Conservation (phyloP, 2,797 vertebrate genomes). For the Sciurus vulgaris region DNA sequence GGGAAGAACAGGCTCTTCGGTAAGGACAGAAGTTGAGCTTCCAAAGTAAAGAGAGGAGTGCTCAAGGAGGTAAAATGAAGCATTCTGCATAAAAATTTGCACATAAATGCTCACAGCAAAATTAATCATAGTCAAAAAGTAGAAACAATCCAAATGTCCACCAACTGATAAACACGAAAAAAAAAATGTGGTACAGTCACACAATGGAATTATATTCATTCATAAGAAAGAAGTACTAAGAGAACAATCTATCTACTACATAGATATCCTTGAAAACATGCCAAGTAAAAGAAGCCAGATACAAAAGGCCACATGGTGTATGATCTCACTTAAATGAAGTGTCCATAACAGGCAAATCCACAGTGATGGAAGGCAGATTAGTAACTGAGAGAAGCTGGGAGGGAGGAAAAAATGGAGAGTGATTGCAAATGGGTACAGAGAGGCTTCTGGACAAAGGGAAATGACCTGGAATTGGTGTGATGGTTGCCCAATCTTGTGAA, state of each 20-base stretch:
- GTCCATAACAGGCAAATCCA: neutral
- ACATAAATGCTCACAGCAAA: neutral
- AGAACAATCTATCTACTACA: neutral
- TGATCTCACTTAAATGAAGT: neutral
- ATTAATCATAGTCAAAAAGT: conserved; percentile 9
- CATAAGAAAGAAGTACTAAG: conserved; percentile 13
- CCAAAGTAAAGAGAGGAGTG: neutral
- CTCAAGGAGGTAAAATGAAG: neutral
- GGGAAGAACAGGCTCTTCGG: neutral
- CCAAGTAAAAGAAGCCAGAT: neutral
- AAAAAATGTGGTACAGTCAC: conserved; percentile 7
- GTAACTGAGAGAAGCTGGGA: neutral
- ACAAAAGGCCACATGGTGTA: neutral
- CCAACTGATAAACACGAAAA: neutral
- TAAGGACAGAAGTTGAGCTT: conserved; percentile 19
- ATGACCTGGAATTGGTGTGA: neutral
- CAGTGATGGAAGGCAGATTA: neutral
- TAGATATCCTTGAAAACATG: conserved; percentile 11
- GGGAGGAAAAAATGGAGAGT: neutral
- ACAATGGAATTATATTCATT: neutral
- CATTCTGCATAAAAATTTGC: neutral
- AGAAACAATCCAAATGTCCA: neutral
- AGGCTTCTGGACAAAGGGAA: neutral
- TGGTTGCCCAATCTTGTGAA: neutral
- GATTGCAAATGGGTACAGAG: neutral